Evolutionary conservation across 92 coral and sea anemone genomes (phyloP).

Genomic region (Pocillopora meandrina): DNA sequence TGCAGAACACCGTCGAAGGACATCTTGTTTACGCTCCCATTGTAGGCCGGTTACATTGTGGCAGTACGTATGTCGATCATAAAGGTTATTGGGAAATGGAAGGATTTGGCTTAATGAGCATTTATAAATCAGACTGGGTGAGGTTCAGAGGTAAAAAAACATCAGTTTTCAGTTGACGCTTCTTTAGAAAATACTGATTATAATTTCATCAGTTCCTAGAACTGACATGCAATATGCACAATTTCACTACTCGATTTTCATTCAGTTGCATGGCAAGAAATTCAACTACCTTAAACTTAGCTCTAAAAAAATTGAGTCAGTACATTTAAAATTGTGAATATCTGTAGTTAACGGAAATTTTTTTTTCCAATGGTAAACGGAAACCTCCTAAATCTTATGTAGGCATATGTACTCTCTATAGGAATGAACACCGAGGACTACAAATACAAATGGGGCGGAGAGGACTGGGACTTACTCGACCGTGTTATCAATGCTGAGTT

Average conservation of each 20-base stretch:
- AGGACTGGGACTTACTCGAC: background rate
- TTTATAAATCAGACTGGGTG: conserved; percentile 6
- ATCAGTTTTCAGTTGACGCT: background rate
- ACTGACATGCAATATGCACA: too few species aligned
- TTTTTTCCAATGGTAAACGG: too few species aligned
- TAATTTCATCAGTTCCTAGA: background rate
- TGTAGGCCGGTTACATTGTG: background rate
- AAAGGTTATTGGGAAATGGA: background rate
- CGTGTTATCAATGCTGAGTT: background rate
- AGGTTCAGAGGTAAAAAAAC: background rate
- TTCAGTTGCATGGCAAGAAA: too few species aligned
- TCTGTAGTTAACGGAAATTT: too few species aligned
- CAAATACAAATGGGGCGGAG: conserved; percentile 5
- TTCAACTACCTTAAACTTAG: too few species aligned
- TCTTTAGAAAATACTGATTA: background rate
- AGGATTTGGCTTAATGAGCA: background rate
- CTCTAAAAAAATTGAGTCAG: too few species aligned
- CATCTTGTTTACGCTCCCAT: background rate
- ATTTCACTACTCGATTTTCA: too few species aligned
- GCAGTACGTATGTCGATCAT: background rate
- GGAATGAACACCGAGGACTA: conserved; percentile 3
- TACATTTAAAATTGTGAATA: background rate
- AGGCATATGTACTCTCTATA: background rate
- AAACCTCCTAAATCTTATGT: too few species aligned
- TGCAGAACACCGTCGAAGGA: background rate